Evolutionary conservation across 2,113 vertebrate species (phyloP), one percentile per base, ranked within the genome.

Genomic region (Hystrix brachyura): DNA sequence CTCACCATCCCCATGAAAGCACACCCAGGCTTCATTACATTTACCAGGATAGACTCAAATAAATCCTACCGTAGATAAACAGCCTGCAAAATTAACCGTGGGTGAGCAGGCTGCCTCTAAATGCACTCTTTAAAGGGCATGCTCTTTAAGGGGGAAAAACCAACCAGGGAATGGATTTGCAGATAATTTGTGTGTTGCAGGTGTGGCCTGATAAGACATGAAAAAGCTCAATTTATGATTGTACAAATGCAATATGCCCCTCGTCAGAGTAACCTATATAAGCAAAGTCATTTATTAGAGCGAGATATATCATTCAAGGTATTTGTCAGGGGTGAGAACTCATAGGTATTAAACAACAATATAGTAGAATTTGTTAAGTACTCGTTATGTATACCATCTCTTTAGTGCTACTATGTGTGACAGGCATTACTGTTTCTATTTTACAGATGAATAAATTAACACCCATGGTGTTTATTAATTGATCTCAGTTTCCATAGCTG

Each of bases 21-120:
- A 96, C 55, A 96, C 81, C 90, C 69, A 79, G 62, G 59, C 92
- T 96, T 96, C 96, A 90, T 96, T 98, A 94, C 95, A 74, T 97
- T 98, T 96, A 92, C 96, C 87, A 92, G 95, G 97, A 95, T 90
- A 97, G 95, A 94, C 92, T 95, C 94, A 72, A 91, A 94, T 96
- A 97, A 98, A 97, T 97, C 95, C 87, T 88, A n/a, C 96, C 89
- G 87, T 91, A 98, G 97, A 98, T 97, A 98, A 98, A 97, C 94
- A 98, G 94, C 90, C 94, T 60, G 76, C 94, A 97, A 94, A 98
- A 97, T 98, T 97, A 98, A 97, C 96, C 96, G 94, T 94, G 78
- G 92, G 78, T 95, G 91, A 96, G 60, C 95, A 93, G 80, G 67
- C 93, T 86, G 90, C 90, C 84, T 96, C 85, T 95, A 92, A 95